Conservation (phyloP, 1,140 invertebrate genomes). For the Phymorhynchus buccinoides region DNA sequence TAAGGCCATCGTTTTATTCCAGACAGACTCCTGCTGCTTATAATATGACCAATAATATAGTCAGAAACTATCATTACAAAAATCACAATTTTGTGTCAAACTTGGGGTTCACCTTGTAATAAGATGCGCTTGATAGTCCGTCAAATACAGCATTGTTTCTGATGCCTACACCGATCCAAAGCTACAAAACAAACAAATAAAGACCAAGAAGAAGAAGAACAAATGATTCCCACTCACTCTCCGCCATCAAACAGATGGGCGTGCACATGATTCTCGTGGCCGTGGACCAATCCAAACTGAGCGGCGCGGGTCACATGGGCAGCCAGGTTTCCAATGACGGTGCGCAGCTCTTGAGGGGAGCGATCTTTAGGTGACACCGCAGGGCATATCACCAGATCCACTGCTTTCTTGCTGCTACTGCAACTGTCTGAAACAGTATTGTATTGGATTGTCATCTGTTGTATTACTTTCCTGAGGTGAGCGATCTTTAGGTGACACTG, state of each 20-base stretch:
- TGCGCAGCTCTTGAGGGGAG: background rate
- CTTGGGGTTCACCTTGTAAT: too few relatives aligned
- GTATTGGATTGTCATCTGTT: background rate
- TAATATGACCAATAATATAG: too few relatives aligned
- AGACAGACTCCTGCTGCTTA: too few relatives aligned
- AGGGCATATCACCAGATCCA: slow-evolving; percentile 8
- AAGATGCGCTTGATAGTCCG: too few relatives aligned
- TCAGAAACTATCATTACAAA: too few relatives aligned
- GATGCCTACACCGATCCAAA: too few relatives aligned
- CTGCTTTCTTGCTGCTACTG: too few relatives aligned
- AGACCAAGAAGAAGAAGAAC: background rate
- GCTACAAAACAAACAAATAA: background rate
- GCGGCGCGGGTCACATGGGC: background rate
- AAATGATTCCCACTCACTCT: slow-evolving; percentile 17
- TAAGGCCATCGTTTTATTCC: too few relatives aligned
- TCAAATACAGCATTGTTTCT: too few relatives aligned
- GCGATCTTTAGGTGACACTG: too few relatives aligned
- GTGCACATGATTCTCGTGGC: background rate
- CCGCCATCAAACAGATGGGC: slow-evolving; percentile 33
- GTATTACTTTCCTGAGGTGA: background rate
- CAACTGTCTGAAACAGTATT: background rate
- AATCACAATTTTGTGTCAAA: too few relatives aligned
- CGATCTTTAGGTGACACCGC: background rate
- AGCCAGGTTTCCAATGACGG: slow-evolving; percentile 11
- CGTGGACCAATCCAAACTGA: slow-evolving; percentile 16